These are phyloP conservation scores for Pelmatolapia mariae DNA, from an alignment of 2,113 vertebrate genomes.

Conservation along the genomic window DNA sequence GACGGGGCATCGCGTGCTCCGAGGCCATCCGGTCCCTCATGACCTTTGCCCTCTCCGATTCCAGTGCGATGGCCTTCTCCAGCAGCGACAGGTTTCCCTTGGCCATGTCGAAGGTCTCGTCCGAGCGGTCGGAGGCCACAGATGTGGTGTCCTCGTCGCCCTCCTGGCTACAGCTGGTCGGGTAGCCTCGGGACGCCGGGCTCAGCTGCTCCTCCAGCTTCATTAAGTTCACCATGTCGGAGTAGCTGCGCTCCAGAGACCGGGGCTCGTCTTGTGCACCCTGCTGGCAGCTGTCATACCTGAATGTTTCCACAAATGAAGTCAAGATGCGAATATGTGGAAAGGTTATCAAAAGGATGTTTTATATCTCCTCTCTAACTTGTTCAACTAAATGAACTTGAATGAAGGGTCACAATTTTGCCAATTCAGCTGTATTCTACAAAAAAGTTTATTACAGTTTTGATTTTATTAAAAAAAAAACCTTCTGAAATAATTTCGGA, in stretches of 20 bases:
- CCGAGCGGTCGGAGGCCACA: slow-evolving; percentile 90
- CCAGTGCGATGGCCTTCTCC: slow-evolving; percentile 98
- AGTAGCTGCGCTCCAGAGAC: slow-evolving; percentile 86
- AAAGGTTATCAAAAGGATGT: not conserved
- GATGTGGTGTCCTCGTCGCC: slow-evolving; percentile 95
- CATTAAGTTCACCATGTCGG: slow-evolving; percentile 97
- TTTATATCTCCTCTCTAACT: not conserved
- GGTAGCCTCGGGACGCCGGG: slow-evolving; percentile 84
- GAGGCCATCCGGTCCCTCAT: slow-evolving; percentile 91
- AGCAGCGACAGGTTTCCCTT: slow-evolving; percentile 97
- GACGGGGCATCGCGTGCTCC: slow-evolving; percentile 74
- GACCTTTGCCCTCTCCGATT: slow-evolving; percentile 93
- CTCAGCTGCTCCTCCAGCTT: slow-evolving; percentile 95
- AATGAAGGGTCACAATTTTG: not conserved
- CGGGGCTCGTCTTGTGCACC: slow-evolving; percentile 69
- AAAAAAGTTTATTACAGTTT: not conserved
- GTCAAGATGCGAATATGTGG: not conserved
- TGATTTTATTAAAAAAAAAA: not conserved
- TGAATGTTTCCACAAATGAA: not conserved
- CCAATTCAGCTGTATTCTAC: not conserved
- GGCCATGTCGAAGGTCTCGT: slow-evolving; percentile 98
- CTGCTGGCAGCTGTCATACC: slow-evolving; percentile 71
- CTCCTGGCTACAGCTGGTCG: slow-evolving; percentile 73
- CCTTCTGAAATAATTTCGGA: not conserved
- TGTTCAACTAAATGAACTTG: not conserved